Conservation (phyloP, 1,140 invertebrate genomes). For the Drosophila sturtevanti region DNA sequence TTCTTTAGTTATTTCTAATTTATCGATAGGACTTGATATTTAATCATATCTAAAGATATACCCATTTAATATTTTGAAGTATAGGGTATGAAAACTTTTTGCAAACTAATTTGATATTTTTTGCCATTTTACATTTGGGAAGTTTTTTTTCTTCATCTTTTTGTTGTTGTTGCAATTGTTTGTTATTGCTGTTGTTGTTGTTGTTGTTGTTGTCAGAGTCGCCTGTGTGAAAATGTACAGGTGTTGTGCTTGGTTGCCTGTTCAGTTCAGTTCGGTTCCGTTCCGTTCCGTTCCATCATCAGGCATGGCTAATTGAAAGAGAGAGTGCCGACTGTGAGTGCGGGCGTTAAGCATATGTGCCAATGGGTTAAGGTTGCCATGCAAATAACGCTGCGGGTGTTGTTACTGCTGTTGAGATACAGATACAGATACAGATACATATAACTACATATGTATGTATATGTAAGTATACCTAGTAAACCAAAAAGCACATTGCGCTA, state of each 20-base stretch:
- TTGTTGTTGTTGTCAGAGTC: conserved; percentile 12
- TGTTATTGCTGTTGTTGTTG: not conserved
- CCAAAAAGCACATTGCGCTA: conserved; percentile 34
- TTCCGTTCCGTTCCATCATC: conserved; percentile 2
- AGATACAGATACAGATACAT: not conserved
- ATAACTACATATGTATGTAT: too few relatives aligned
- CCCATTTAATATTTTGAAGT: too few relatives aligned
- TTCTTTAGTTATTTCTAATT: too few relatives aligned
- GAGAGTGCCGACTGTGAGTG: conserved; percentile 42
- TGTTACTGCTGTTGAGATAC: too few relatives aligned
- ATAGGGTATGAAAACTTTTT: not conserved
- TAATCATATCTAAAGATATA: too few relatives aligned
- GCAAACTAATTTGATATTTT: conserved; percentile 71
- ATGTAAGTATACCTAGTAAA: conserved; percentile 9
- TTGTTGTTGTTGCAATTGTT: too few relatives aligned
- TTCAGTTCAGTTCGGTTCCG: not conserved
- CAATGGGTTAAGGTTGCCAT: conserved; percentile 76
- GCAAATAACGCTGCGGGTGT: conserved; percentile 39
- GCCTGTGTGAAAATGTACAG: conserved; percentile 50
- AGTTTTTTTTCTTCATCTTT: not conserved
- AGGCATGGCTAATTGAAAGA: conserved; percentile 56
- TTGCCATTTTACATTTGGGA: conserved; percentile 38
- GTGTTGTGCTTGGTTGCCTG: conserved; percentile 22
- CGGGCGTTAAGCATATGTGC: conserved; percentile 41
- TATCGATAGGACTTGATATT: too few relatives aligned